Percentiles rank a stretch among this genome's conserved stretches.
Evolutionary conservation across 1,140 invertebrate genomes (phyloP).

Genomic region (Saccostrea cuccullata): DNA sequence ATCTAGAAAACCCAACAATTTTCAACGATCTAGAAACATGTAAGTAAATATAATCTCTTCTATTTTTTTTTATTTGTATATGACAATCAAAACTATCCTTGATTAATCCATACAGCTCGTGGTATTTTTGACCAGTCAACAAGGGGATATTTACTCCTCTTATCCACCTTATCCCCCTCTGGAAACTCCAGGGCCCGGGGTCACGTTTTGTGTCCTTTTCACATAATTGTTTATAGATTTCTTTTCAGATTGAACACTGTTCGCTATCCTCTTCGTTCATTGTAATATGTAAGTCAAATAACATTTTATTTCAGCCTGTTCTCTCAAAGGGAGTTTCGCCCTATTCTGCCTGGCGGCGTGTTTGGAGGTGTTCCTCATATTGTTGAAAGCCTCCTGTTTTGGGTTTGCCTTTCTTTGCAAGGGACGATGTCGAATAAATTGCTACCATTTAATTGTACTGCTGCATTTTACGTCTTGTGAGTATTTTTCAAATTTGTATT

Average conservation of each 20-base stretch:
- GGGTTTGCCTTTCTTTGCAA: background rate
- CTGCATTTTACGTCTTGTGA: slow-evolving; percentile 1
- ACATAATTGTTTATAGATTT: no score
- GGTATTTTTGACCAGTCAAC: no score
- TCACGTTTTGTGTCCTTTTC: no score
- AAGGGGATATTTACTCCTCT: no score
- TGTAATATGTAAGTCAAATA: no score
- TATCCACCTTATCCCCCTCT: no score
- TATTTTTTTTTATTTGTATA: no score
- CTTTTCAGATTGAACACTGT: no score
- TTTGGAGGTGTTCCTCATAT: background rate
- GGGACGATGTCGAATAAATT: background rate
- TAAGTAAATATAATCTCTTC: background rate
- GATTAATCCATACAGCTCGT: no score
- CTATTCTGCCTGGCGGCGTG: background rate
- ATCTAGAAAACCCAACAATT: background rate
- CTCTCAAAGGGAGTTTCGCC: background rate
- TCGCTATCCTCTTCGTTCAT: no score
- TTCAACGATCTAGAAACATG: slow-evolving; percentile 3
- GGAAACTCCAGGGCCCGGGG: no score
- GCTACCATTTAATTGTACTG: background rate
- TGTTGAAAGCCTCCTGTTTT: background rate
- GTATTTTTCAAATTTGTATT: background rate
- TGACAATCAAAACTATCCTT: no score
- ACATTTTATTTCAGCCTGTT: background rate